Evolutionary conservation across 2,888 invertebrate genomes (phyloP), one percentile per base, ranked within the genome.

Genomic region (Drosophila melanosoma): DNA sequence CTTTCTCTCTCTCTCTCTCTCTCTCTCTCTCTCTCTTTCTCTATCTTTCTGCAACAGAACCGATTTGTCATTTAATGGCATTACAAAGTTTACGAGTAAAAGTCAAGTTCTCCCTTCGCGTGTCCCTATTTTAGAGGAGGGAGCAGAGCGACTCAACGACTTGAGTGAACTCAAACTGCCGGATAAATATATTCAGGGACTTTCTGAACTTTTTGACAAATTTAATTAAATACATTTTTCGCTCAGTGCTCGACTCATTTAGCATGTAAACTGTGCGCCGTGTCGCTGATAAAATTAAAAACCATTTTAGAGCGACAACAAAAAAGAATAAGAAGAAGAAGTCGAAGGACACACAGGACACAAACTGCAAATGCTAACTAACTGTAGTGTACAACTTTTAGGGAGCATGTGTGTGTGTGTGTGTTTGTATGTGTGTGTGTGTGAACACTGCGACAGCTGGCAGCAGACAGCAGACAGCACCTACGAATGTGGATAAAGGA

Each of bases 211-310:
- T 59, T 51, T 11, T 20, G 20, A 26, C 26, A 45, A 61, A 36
- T 35, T 49, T 49, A 68, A 74, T 75, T 64, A 51, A 32, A 12
- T 12, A 12, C 42, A 35, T 53, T 65, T 87, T 85, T 88, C 58
- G 76, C 56, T 57, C 57, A 74, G 87, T 90, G 87, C 58, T 56
- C 38, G 49, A 65, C 65, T 83, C 80, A 89, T 83, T 89, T 85
- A 66, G 77, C 73, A 85, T 83, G 78, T 80, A 75, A 83, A 68
- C 74, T 72, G 71, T 80, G 74, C 70, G 52, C 77, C 74, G 74
- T 75, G 79, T 76, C 71, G 81, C 80, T 87, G 81, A 85, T 89
- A 85, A 89, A 88, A 88, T 88, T 89, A 90, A 90, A 89, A 89
- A 88, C 79, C 76, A 87, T 87, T 90, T 90, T 87, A 72, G 78